phyloP scores from a whole-genome alignment of 2,888 invertebrate genomes.

The Clistopyga incitator region DNA sequence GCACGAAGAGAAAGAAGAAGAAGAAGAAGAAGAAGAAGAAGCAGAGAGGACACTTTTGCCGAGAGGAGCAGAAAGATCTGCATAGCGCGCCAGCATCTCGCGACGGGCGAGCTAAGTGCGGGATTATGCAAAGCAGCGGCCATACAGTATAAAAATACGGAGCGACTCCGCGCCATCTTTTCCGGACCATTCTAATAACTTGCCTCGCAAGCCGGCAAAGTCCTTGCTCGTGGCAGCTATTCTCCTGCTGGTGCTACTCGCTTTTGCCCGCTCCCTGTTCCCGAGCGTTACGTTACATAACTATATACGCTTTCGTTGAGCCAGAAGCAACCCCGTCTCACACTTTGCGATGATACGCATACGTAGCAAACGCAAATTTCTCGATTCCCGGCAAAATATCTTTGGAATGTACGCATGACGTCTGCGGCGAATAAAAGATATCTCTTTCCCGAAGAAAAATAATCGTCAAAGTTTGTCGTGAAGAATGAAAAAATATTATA shows the following conservation, averaged over 20 bases:
- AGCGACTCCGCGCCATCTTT: slow-evolving; percentile 85
- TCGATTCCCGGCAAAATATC: slow-evolving; percentile 48
- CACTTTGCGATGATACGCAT: slow-evolving; percentile 29
- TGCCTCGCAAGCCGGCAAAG: slow-evolving; percentile 71
- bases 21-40: slow-evolving; percentile 61
- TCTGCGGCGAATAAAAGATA: slow-evolving; percentile 61
- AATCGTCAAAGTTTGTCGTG: slow-evolving; percentile 58
- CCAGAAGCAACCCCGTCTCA: slow-evolving; percentile 25
- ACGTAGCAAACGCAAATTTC: slow-evolving; percentile 28
- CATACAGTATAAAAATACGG: slow-evolving; percentile 85
- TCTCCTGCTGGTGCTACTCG: slow-evolving; percentile 58
- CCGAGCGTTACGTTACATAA: slow-evolving; percentile 59
- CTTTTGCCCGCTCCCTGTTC: slow-evolving; percentile 66
- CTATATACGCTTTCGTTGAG: slow-evolving; percentile 30
- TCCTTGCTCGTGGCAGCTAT: slow-evolving; percentile 66
- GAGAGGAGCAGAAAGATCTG: slow-evolving; percentile 75
- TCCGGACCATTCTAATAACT: slow-evolving; percentile 85
- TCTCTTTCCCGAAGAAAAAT: slow-evolving; percentile 56
- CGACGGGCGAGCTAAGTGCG: slow-evolving; percentile 84
- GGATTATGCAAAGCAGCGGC: slow-evolving; percentile 85
- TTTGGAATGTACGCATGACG: slow-evolving; percentile 49
- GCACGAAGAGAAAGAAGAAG: slow-evolving; percentile 47
- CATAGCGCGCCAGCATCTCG: slow-evolving; percentile 81
- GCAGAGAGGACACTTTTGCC: slow-evolving; percentile 56
- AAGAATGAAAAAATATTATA: slow-evolving; percentile 44